These are phyloP conservation scores for Camptogramma bilineatum DNA, from an alignment of 2,888 invertebrate species.

Conservation along the genomic window DNA sequence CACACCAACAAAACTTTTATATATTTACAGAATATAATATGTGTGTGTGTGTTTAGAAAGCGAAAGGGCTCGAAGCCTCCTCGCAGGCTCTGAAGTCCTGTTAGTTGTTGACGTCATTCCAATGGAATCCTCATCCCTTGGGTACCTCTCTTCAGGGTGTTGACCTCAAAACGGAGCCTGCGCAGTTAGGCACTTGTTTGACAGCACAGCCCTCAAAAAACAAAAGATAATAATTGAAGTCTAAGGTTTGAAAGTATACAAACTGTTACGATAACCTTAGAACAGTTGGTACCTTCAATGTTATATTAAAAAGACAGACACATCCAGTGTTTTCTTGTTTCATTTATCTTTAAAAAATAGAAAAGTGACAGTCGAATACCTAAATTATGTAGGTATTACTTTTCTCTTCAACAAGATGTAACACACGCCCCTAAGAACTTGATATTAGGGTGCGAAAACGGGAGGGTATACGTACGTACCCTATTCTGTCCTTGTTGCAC, in stretches of 20 bases:
- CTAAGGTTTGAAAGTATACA: not conserved
- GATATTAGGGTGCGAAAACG: constrained; percentile 55
- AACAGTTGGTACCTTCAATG: not conserved
- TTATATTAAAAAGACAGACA: not conserved
- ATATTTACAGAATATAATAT: constrained; percentile 8
- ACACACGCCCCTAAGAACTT: constrained; percentile 53
- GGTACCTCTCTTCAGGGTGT: constrained; percentile 70
- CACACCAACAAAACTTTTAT: constrained; percentile 9
- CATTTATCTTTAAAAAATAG: not conserved
- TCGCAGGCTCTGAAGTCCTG: constrained; percentile 73
- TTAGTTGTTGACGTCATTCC: constrained; percentile 86
- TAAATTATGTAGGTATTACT: not conserved
- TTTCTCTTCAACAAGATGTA: not conserved
- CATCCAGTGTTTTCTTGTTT: not conserved
- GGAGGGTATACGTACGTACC: constrained; percentile 52
- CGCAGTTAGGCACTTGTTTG: constrained; percentile 25
- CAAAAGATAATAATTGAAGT: not conserved
- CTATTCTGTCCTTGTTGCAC: constrained; percentile 65
- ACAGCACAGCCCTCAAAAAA: not conserved
- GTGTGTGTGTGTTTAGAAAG: constrained; percentile 50
- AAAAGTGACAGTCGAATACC: not conserved
- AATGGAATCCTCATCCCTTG: constrained; percentile 81
- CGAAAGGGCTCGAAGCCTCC: constrained; percentile 64
- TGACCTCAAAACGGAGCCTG: constrained; percentile 52
- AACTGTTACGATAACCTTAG: not conserved